Conservation (phyloP, 2,113 vertebrate species). For the Phalacrocorax aristotelis region DNA sequence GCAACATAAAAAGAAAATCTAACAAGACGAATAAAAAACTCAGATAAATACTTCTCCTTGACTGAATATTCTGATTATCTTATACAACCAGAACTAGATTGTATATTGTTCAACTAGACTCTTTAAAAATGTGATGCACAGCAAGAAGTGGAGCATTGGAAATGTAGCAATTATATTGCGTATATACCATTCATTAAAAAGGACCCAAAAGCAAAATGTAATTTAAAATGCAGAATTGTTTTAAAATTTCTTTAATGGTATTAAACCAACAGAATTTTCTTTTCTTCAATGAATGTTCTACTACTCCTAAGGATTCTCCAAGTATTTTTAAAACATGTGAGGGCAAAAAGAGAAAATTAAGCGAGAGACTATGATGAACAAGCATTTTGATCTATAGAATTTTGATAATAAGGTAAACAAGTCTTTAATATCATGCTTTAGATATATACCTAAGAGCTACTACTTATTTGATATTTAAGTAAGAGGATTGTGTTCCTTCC, state of each 20-base stretch:
- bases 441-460: not conserved
- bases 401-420: slow-evolving; percentile 59
- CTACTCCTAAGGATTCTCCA: slow-evolving; percentile 69
- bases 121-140: not conserved
- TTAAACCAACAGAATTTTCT: not conserved
- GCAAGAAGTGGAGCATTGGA: not conserved
- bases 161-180: not conserved
- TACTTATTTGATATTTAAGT: not conserved
- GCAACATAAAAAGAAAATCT: not conserved
- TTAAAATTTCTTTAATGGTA: not conserved
- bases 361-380: slow-evolving; percentile 66
- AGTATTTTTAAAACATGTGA: slow-evolving; percentile 66
- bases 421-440: not conserved
- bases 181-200: not conserved
- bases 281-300: slow-evolving; percentile 60
- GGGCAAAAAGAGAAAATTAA: slow-evolving; percentile 62
- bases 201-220: not conserved
- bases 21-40: not conserved
- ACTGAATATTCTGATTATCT: not conserved
- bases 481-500: not conserved
- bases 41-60: not conserved
- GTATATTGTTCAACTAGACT: not conserved
- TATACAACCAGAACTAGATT: not conserved
- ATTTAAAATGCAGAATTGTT: not conserved
- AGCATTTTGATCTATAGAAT: slow-evolving; percentile 66